phyloP scores from a whole-genome alignment of 2,113 vertebrate species.

The Hymenochirus boettgeri region DNA sequence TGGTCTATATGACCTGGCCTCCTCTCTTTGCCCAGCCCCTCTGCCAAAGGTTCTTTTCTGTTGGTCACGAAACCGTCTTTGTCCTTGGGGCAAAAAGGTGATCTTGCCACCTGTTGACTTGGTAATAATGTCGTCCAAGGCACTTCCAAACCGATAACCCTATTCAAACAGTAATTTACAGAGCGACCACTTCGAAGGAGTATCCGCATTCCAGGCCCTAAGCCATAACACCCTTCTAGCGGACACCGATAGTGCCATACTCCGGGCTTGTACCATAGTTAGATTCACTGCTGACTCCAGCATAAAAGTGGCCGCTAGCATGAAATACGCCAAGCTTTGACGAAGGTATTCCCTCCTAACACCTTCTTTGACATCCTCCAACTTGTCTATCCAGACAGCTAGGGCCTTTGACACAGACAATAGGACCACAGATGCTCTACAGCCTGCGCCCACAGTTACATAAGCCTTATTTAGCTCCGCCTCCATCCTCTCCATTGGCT shows the following conservation, averaged over 20 bases:
- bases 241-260: background rate
- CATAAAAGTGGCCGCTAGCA: background rate
- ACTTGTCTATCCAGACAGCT: background rate
- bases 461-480: background rate
- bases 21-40: background rate
- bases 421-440: background rate
- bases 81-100: background rate
- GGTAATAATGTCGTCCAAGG: background rate
- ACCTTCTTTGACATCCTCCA: background rate
- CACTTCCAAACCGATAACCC: no score
- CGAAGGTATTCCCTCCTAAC: background rate
- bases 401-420: background rate
- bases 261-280: background rate
- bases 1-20: background rate
- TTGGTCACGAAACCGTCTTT: background rate
- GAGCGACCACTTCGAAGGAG: background rate
- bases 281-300: background rate
- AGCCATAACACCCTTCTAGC: background rate
- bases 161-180: background rate
- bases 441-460: background rate
- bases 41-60: background rate
- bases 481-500: background rate
- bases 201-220: background rate
- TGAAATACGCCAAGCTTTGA: background rate
- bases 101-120: background rate